Conservation (phyloP, 1,140 invertebrate genomes). For the Phymorhynchus buccinoides region DNA sequence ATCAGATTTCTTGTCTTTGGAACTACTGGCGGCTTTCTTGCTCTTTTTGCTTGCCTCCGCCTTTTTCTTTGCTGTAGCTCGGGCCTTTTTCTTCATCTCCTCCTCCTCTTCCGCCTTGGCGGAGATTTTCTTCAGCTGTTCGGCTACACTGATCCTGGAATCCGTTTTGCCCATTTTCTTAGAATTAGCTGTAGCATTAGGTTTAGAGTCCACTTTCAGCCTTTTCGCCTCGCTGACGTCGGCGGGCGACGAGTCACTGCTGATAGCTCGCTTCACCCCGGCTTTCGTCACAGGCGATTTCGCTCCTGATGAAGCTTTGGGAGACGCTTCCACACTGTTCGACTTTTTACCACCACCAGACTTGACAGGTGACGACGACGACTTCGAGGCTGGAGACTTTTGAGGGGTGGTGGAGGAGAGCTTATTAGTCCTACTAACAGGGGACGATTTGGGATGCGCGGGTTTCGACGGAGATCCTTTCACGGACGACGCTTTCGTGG, state of each 20-base stretch:
- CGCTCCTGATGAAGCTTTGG: not conserved
- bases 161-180: not conserved
- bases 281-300: not conserved
- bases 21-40: not conserved
- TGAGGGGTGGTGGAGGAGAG: not conserved
- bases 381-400: not conserved
- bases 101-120: not conserved
- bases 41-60: not conserved
- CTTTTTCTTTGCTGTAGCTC: not conserved
- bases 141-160: not conserved
- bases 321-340: not conserved
- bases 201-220: not conserved
- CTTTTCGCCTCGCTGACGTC: not conserved
- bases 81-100: not conserved
- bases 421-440: not conserved
- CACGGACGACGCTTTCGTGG: not conserved
- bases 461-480: not conserved
- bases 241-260: not conserved
- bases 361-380: not conserved
- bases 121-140: constrained; percentile 26
- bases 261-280: not conserved
- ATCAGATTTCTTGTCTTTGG: constrained; percentile 14
- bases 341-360: not conserved
- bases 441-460: not conserved
- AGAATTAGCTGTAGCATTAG: not conserved